Evolutionary conservation across 2,888 invertebrate species (phyloP), one percentile per base, ranked within the genome.

Genomic region (Agonum fuliginosum): DNA sequence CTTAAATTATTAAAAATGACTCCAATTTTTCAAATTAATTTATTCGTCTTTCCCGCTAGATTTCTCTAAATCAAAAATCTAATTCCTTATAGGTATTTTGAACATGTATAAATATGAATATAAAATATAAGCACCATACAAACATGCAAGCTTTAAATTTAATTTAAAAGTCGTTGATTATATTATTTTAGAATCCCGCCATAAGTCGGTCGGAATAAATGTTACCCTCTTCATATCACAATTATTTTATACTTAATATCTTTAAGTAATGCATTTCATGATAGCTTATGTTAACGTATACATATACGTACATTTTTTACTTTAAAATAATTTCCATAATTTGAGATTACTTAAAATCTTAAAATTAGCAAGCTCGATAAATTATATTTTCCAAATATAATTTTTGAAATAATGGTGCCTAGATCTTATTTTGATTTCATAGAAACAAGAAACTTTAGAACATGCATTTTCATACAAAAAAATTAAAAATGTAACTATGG

Each of bases 41-140:
- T 54, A 54, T 22, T 54, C 22, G 54, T 24, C 54, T 54, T 54
- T 12, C n/a, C 48, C 24, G 54, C 54, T 54, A 54, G 24, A 54
- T 0, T n/a, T 54, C 54, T 54, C 54, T 54, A 54, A 54, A 54
- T 24, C 24, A 54, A 54, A 20, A 20, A 20, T 24, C 54, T 54
- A 48, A 48, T 48, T n/a, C n/a, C n/a, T n/a, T 48, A 20, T 48
- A 48, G 19, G 48, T 48, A 54, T 54, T 54, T 54, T 54, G 22
- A 24, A 24, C 12, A 54, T 54, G 22, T 24, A 54, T 54, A 54
- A 24, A 24, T 54, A 54, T 22, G 3, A 54, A 24, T 62, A 62
- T 62, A 62, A 62, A 62, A 62, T 14, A 27, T 30, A 62, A 62
- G 58, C 30, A 62, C 54, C 54, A 62, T 62, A 30, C 27, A 62